Base-by-base conservation (phyloP, 2,888 invertebrate species). In the Gisinianus flammeolus region DNA sequence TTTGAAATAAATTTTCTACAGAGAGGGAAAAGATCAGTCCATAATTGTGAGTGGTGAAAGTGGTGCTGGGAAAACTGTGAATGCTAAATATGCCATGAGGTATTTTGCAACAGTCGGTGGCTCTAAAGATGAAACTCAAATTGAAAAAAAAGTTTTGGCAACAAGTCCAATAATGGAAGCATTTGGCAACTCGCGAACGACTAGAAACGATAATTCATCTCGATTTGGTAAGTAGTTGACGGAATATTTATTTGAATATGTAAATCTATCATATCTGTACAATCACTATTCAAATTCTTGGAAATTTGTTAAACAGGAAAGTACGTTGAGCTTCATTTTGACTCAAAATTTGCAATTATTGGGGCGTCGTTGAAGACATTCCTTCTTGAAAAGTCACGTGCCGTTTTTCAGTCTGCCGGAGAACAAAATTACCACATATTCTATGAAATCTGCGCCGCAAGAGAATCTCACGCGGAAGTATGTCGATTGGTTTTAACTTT, bases 151-250 rank as follows among this genome's bases (percentile, higher is more conserved):
- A 87, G 98, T 99, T 3, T 90, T 99, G 35, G 97, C 98, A 8
- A 97, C 97, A 79, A 97, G 96, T 87, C 98, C 98, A 31, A 97
- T 99, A 72, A 97, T 98, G 97, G 98, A 99, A 91, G 97, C 98
- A 0, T 95, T 98, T 84, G 98, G 98, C 52, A 99, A 99, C 88
- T 98, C 98, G 0, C 98, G 98, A 88, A 98, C 98, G 0, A 97
- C 96, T 0, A 90, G 98, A 67, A 99, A 99, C 88, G 98, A 98
- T 88, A 99, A 99, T 88, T 97, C 97, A 70, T 97, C 97, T 0
- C 91, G 98, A 19, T 99, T 99, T 89, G 98, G 97, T 76, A 54
- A 54, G n/a, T n/a, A n/a, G 5, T 10, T 58, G 4, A 58, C 24
- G n/a, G 5, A 6, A 6, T 58, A 58, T 10, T 10, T 58, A 10